These are phyloP conservation scores for Hystrix brachyura DNA, from an alignment of 2,113 vertebrate genomes.

Conservation along the genomic window DNA sequence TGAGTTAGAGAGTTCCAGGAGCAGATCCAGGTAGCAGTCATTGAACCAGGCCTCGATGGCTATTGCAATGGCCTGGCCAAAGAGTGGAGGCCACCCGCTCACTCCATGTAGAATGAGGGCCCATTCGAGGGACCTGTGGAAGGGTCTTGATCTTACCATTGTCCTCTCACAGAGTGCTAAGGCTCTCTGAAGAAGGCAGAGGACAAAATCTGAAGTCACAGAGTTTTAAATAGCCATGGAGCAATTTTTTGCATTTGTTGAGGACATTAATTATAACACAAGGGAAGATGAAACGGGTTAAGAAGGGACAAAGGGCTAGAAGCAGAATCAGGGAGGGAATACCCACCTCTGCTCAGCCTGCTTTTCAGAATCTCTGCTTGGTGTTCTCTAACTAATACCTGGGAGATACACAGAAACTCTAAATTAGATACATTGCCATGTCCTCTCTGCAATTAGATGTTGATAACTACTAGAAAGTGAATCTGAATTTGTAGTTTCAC, in stretches of 20 bases:
- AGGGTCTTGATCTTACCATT: background rate
- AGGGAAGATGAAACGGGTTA: background rate
- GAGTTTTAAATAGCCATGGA: background rate
- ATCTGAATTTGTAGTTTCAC: background rate
- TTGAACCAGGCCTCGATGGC: background rate
- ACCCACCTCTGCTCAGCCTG: too few relatives aligned
- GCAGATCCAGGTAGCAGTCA: background rate
- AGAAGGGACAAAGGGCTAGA: background rate
- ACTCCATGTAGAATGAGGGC: background rate
- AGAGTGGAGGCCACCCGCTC: background rate
- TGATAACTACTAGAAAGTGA: background rate
- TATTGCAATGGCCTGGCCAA: background rate
- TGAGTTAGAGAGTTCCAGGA: background rate
- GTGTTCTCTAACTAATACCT: background rate
- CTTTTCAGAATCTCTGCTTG: background rate
- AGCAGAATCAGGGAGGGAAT: background rate
- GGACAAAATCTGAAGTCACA: background rate
- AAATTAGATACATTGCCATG: background rate
- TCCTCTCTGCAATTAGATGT: background rate
- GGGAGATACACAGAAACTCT: background rate
- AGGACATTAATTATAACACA: background rate
- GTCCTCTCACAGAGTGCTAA: background rate
- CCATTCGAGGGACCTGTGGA: background rate
- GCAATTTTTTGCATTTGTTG: background rate
- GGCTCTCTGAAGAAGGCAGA: background rate